These are phyloP conservation scores for Tenodera sinensis DNA, from an alignment of 2,888 invertebrate species.

Conservation along the genomic window DNA sequence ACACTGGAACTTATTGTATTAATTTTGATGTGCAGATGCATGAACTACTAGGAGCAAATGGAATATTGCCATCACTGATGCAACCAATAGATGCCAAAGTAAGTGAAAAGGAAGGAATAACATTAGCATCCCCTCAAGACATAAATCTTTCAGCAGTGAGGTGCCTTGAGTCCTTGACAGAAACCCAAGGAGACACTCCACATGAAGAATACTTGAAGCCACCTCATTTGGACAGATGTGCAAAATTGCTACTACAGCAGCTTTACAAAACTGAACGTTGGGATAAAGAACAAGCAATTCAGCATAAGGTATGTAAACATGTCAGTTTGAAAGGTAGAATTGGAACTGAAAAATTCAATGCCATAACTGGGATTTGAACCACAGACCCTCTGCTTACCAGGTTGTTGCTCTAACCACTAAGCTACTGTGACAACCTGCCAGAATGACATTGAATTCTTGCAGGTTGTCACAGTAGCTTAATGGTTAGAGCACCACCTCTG, in stretches of 20 bases:
- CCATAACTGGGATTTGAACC: no score
- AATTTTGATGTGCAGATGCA: constrained; percentile 7
- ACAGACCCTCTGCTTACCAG: no score
- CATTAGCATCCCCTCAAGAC: constrained; percentile 19
- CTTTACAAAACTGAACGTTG: constrained; percentile 16
- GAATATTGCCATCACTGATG: constrained; percentile 8
- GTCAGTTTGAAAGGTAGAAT: no score
- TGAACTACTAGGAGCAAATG: constrained; percentile 17
- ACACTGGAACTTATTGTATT: not conserved
- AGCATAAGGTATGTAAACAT: constrained; percentile 44
- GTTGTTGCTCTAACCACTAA: no score
- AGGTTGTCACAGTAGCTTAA: no score
- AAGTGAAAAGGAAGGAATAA: not conserved
- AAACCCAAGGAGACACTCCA: not conserved
- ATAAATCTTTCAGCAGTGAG: constrained; percentile 13
- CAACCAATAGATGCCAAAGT: not conserved
- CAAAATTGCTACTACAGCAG: constrained; percentile 17
- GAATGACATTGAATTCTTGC: no score
- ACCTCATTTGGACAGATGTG: constrained; percentile 15
- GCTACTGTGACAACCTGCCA: no score
- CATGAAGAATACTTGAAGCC: not conserved
- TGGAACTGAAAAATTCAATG: no score
- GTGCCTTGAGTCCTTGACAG: constrained; percentile 21
- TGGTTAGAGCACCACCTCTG: no score
- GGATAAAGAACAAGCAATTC: constrained; percentile 31